Evolutionary conservation across 2,113 vertebrate genomes (phyloP), one percentile per base, ranked within the genome.

Genomic region (Onychostruthus taczanowskii): DNA sequence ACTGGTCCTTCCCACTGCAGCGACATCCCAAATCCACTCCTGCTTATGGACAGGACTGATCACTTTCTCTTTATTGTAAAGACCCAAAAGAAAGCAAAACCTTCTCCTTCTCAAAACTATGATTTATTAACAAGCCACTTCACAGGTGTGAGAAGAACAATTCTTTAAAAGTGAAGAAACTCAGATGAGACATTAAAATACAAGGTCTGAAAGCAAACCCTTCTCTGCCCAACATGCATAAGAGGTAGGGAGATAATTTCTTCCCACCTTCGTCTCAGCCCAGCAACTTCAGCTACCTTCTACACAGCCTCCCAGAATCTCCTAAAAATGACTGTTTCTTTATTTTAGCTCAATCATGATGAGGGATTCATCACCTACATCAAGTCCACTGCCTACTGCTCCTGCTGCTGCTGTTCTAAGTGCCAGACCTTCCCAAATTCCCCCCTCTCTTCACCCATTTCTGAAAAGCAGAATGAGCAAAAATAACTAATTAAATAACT

Each of bases 351-450:
- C 1, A 6, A 0, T 9, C 3, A 4, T 9, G 21, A 28, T 31
- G 58, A 77, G 5, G 7, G 44, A 68, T 50, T 74, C 5, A 9
- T 43, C 22, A 19, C 22, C 19, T 30, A 61, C 16, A 37, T n/a
- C 5, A 24, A 69, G 31, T 1, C 6, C 2, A 1, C 9, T 66
- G 8, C 41, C 24, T 52, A 13, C 15, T 24, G 35, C 37, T 68
- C 31, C 22, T 35, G 22, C 37, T 91, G 30, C 28, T 10, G 1
- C 21, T 30, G 11, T 68, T 79, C 26, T 23, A 14, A 0, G 0
- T 26, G 20, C 14, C 30, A 30, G 15, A 31, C 52, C 41, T 86
- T 31, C n/a, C 41, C 20, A 58, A 17, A 49, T 22, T 55, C 9
- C n/a, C 41, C 41, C 13, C 41, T 13, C 13, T 15, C 13, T 52